These are phyloP conservation scores for Bruchidius siliquastri DNA, from an alignment of 2,888 invertebrate genomes.

Conservation along the genomic window DNA sequence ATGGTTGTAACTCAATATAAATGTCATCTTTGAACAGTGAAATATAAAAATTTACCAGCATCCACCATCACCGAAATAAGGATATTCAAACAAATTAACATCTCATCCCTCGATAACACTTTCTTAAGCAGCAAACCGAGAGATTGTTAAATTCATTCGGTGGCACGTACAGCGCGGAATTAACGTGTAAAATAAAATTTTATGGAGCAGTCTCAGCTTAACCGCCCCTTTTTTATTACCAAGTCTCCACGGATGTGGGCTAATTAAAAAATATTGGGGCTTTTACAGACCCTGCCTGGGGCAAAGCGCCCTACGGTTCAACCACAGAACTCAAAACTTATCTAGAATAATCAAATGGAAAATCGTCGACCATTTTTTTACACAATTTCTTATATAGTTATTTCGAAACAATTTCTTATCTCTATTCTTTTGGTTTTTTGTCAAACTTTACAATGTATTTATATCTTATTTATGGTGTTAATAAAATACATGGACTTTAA, in stretches of 20 bases:
- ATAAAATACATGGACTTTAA: no score
- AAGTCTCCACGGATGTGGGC: constrained; percentile 14
- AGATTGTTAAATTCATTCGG: neutral
- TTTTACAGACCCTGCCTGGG: constrained; percentile 12
- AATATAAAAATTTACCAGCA: no score
- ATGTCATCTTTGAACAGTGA: no score
- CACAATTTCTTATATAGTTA: no score
- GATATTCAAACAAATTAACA: neutral
- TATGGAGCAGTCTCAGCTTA: constrained; percentile 20
- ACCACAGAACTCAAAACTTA: neutral
- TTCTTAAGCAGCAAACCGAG: neutral
- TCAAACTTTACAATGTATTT: no score
- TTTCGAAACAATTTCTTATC: no score
- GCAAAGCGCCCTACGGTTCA: neutral
- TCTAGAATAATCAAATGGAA: neutral
- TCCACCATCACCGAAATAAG: no score
- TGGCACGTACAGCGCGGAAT: constrained; percentile 4
- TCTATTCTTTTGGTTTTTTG: no score
- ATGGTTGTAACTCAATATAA: no score
- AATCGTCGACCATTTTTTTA: no score
- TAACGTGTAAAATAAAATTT: constrained; percentile 19
- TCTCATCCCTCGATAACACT: neutral
- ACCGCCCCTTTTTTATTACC: constrained; percentile 20
- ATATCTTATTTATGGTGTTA: no score
- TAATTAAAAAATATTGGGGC: constrained; percentile 27